Evolutionary conservation across 1,140 invertebrate species (phyloP).

Genomic region (Drosophila bocqueti): DNA sequence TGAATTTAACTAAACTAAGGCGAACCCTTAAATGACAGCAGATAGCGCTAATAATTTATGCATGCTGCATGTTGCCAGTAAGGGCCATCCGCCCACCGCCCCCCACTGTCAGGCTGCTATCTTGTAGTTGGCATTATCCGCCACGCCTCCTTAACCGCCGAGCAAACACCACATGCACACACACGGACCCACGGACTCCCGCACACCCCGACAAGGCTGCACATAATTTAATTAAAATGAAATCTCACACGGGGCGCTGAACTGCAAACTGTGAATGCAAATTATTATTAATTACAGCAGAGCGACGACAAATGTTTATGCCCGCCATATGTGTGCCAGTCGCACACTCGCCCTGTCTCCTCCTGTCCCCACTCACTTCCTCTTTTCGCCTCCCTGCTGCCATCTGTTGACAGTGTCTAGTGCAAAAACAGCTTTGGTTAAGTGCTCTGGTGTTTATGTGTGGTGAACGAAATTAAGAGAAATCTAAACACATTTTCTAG

Average conservation of each 20-base stretch:
- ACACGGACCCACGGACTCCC: background rate
- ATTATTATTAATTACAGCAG: slow-evolving; percentile 57
- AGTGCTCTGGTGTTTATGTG: slow-evolving; percentile 38
- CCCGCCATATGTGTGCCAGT: slow-evolving; percentile 44
- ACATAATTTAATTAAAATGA: slow-evolving; percentile 55
- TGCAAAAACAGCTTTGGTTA: slow-evolving; percentile 41
- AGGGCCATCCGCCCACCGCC: background rate
- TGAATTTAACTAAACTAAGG: slow-evolving; percentile 43
- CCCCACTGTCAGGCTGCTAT: slow-evolving; percentile 27
- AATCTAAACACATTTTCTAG: slow-evolving; percentile 47
- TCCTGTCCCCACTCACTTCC: too few relatives aligned
- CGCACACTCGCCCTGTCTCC: background rate
- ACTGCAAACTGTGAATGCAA: slow-evolving; percentile 55
- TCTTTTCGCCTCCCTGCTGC: background rate
- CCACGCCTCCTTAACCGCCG: slow-evolving; percentile 37
- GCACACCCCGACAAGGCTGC: slow-evolving; percentile 29
- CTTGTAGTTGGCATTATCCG: slow-evolving; percentile 44
- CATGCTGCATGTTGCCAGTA: slow-evolving; percentile 44
- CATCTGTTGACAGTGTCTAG: slow-evolving; percentile 43
- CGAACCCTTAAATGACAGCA: slow-evolving; percentile 45
- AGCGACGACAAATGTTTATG: slow-evolving; percentile 50
- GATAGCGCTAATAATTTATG: slow-evolving; percentile 53
- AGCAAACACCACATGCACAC: slow-evolving; percentile 15
- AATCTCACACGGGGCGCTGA: slow-evolving; percentile 49
- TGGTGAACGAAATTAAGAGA: slow-evolving; percentile 35